phyloP scores from a whole-genome alignment of 2,113 vertebrate genomes.

The Bufo gargarizans region DNA sequence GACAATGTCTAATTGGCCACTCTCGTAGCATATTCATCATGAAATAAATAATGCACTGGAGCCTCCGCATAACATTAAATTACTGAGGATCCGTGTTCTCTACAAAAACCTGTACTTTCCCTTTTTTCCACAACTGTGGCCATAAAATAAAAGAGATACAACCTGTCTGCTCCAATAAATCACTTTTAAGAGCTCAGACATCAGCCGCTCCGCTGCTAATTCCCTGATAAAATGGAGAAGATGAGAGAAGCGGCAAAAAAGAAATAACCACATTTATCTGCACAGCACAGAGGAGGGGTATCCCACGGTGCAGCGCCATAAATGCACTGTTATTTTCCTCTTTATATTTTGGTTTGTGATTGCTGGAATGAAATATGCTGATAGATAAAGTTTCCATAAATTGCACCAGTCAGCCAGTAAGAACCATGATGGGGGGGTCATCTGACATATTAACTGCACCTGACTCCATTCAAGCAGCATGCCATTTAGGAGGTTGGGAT shows the following conservation, averaged over 20 bases:
- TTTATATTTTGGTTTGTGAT: not conserved
- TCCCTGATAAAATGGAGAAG: not conserved
- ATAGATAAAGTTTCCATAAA: not conserved
- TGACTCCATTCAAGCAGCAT: no score
- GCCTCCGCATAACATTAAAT: not conserved
- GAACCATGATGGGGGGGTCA: not conserved
- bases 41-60: not conserved
- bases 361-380: not conserved
- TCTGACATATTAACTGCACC: not conserved
- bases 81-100: not conserved
- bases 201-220: not conserved
- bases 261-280: conserved; percentile 3
- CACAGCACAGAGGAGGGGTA: not conserved
- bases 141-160: not conserved
- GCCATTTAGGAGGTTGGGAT: no score
- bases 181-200: not conserved
- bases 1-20: not conserved
- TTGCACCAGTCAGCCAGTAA: not conserved
- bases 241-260: not conserved
- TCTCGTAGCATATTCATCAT: not conserved
- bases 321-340: not conserved
- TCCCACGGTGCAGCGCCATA: not conserved
- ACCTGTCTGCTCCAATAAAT: conserved; percentile 2
- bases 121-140: not conserved
- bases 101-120: not conserved